These are phyloP conservation scores for Trachelus stipa DNA, from an alignment of 2,888 invertebrate species.

Conservation along the genomic window DNA sequence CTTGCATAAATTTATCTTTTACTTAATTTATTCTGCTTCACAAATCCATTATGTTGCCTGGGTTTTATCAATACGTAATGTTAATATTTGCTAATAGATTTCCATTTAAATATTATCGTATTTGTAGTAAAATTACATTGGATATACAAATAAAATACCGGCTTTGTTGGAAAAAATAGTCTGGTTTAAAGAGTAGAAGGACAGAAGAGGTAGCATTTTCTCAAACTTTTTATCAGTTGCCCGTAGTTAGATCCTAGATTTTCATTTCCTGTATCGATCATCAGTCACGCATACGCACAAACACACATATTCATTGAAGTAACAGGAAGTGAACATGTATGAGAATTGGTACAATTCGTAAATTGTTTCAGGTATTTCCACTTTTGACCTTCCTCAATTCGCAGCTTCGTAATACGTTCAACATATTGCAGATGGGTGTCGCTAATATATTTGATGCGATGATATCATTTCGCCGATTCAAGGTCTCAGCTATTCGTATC, in stretches of 20 bases:
- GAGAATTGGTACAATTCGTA: slow-evolving; percentile 10
- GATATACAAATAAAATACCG: neutral
- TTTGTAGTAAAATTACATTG: neutral
- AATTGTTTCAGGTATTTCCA: slow-evolving; percentile 61
- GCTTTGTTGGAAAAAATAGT: neutral
- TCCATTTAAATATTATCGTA: neutral
- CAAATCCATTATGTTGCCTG: neutral
- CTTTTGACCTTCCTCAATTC: slow-evolving; percentile 58
- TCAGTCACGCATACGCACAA: neutral
- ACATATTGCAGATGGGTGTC: slow-evolving; percentile 54
- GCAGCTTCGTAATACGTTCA: slow-evolving; percentile 57
- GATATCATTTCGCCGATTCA: slow-evolving; percentile 53
- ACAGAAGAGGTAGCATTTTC: neutral
- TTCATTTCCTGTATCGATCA: neutral
- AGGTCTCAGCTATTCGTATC: slow-evolving; percentile 47
- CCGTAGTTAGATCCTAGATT: neutral
- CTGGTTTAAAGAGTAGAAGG: neutral
- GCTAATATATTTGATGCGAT: slow-evolving; percentile 53
- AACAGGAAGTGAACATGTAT: neutral
- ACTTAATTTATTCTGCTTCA: slow-evolving; percentile 1
- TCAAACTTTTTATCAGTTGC: neutral
- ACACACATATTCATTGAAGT: neutral
- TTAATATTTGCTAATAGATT: neutral
- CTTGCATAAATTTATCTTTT: slow-evolving; percentile 21
- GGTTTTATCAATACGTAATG: neutral